A percentile compares a stretch with the other conserved stretches of the same genome.
phyloP scores from a whole-genome alignment of 1,140 invertebrate species.

The Musca domestica region DNA sequence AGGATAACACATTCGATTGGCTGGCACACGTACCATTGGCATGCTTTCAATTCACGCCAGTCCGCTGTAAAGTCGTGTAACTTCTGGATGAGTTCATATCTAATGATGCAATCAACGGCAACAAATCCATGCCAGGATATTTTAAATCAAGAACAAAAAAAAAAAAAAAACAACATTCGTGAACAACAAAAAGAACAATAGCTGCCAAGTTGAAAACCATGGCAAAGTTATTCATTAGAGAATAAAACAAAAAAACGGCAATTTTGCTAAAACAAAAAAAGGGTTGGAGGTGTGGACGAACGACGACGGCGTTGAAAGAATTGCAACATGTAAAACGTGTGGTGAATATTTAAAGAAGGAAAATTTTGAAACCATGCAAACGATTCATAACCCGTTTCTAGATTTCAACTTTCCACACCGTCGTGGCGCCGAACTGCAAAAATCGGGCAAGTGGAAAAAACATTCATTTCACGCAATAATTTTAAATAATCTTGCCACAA shows the following conservation, averaged over 20 bases:
- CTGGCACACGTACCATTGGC: not conserved
- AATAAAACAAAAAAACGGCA: too few relatives aligned
- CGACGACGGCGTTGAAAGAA: too few relatives aligned
- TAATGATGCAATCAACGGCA: slow-evolving; percentile 19
- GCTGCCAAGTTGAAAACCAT: not conserved
- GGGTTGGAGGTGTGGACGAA: not conserved
- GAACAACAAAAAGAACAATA: not conserved
- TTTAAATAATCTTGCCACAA: not conserved
- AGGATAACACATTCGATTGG: too few relatives aligned
- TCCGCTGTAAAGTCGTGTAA: not conserved
- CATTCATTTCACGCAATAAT: slow-evolving; percentile 15
- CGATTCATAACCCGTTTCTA: not conserved
- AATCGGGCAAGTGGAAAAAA: too few relatives aligned
- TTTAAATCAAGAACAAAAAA: not conserved
- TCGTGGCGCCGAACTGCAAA: too few relatives aligned
- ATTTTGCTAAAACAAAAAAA: not conserved
- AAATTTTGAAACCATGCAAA: not conserved
- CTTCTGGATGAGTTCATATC: slow-evolving; percentile 18
- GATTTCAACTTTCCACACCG: too few relatives aligned
- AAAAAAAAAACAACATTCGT: not conserved
- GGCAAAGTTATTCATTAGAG: not conserved
- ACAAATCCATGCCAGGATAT: slow-evolving; percentile 2
- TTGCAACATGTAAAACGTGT: too few relatives aligned
- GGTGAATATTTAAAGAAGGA: not conserved
- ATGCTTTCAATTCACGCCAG: not conserved